phyloP scores from a whole-genome alignment of 2,113 vertebrate genomes.

The Elephantulus edwardii region DNA sequence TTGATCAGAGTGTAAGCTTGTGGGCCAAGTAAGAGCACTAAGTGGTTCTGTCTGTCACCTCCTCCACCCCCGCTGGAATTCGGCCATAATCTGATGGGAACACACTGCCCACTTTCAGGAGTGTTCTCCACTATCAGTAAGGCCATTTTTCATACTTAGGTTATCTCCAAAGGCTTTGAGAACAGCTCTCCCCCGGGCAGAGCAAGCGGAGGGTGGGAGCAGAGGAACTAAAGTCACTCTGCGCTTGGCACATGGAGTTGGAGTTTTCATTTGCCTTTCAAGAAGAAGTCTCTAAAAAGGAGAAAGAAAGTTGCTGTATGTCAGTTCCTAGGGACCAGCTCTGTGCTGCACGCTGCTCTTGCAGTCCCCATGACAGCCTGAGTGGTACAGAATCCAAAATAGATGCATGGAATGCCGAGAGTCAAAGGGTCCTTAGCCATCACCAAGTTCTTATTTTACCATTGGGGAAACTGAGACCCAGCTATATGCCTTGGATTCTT shows the following conservation, averaged over 20 bases:
- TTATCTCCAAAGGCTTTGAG: slow-evolving; percentile 69
- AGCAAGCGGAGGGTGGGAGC: not conserved
- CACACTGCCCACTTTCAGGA: slow-evolving; percentile 63
- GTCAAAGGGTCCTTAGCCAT: no score
- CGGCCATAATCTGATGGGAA: slow-evolving; percentile 60
- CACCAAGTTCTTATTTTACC: no score
- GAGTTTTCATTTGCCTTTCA: not conserved
- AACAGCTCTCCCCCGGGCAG: not conserved
- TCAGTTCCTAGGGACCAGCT: not conserved
- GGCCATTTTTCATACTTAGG: slow-evolving; percentile 63
- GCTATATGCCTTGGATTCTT: no score
- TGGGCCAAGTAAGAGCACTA: slow-evolving; percentile 44
- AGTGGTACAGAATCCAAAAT: no score
- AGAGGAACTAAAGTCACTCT: not conserved
- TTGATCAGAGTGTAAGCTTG: slow-evolving; percentile 64
- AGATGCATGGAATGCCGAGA: no score
- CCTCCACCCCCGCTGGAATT: slow-evolving; percentile 66
- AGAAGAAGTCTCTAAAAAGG: not conserved
- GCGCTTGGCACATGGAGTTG: not conserved
- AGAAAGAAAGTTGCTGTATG: not conserved
- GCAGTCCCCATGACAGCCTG: rapidly evolving
- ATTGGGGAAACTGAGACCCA: no score
- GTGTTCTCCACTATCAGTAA: slow-evolving; percentile 59
- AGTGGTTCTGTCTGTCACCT: slow-evolving; percentile 76
- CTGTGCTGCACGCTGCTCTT: not conserved